phyloP scores from a whole-genome alignment of 2,888 invertebrate genomes.

The Cantharis rufa region DNA sequence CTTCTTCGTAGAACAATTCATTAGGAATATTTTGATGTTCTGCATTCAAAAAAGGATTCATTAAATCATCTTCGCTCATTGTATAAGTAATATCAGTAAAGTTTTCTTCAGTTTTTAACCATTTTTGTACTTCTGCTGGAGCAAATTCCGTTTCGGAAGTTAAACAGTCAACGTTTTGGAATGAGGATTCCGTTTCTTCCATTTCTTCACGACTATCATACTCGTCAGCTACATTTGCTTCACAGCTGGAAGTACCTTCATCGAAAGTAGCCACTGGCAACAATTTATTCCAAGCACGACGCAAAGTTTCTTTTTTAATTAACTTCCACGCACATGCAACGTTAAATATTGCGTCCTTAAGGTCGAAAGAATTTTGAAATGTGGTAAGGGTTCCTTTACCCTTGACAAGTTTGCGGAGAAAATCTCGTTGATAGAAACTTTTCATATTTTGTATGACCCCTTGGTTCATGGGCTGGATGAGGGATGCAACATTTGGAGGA shows the following conservation, averaged over 20 bases:
- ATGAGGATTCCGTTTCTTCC: not conserved
- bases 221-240: not conserved
- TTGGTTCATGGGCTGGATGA: not conserved
- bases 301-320: not conserved
- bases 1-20: not conserved
- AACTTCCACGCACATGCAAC: not conserved
- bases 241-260: not conserved
- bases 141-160: not conserved
- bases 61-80: not conserved
- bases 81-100: not conserved
- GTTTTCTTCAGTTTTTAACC: not conserved
- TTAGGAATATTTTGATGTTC: not conserved
- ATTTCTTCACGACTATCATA: not conserved
- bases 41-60: not conserved
- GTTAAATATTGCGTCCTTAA: not conserved
- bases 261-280: not conserved
- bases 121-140: not conserved
- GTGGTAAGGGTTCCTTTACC: not conserved
- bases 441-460: not conserved
- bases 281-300: not conserved
- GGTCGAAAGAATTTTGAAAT: not conserved
- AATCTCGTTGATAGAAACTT: not conserved
- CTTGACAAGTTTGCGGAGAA: not conserved
- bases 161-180: not conserved
- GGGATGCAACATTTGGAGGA: not conserved